These are phyloP conservation scores for Loris lydekkerianus DNA, from an alignment of 2,797 vertebrate species.

Conservation along the genomic window DNA sequence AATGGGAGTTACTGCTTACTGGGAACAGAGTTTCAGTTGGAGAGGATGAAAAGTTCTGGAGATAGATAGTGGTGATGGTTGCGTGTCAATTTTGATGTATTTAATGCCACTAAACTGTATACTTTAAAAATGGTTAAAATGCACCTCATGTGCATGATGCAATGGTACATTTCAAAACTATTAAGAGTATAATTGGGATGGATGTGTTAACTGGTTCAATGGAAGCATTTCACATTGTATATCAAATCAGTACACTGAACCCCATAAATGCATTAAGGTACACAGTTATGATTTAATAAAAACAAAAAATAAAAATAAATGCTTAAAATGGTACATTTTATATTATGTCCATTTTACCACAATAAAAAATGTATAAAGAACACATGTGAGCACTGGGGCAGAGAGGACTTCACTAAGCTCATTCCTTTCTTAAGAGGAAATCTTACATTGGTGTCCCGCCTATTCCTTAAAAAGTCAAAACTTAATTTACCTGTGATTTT, in stretches of 20 bases:
- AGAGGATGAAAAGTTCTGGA: neutral
- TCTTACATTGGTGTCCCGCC: neutral
- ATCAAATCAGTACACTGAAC: too few relatives aligned
- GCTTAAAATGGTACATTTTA: neutral
- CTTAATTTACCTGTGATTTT: slow-evolving; percentile 3
- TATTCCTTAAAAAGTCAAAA: neutral
- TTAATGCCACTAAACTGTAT: neutral
- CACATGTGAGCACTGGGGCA: neutral
- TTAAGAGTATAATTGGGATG: too few relatives aligned
- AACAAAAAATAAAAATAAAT: neutral
- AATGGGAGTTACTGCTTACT: neutral
- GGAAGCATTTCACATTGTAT: too few relatives aligned
- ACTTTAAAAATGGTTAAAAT: neutral
- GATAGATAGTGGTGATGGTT: accelerated
- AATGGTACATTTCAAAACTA: too few relatives aligned
- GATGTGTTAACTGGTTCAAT: too few relatives aligned
- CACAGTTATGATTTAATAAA: too few relatives aligned
- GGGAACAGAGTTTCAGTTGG: neutral
- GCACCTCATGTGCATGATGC: too few relatives aligned
- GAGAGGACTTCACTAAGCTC: neutral
- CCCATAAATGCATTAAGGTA: too few relatives aligned
- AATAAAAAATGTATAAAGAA: neutral
- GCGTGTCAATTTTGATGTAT: neutral
- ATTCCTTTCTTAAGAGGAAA: neutral
- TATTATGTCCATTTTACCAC: neutral